Evolutionary conservation across 1,140 invertebrate genomes (phyloP), one percentile per base, ranked within the genome.

Genomic region (Cydia splendana): DNA sequence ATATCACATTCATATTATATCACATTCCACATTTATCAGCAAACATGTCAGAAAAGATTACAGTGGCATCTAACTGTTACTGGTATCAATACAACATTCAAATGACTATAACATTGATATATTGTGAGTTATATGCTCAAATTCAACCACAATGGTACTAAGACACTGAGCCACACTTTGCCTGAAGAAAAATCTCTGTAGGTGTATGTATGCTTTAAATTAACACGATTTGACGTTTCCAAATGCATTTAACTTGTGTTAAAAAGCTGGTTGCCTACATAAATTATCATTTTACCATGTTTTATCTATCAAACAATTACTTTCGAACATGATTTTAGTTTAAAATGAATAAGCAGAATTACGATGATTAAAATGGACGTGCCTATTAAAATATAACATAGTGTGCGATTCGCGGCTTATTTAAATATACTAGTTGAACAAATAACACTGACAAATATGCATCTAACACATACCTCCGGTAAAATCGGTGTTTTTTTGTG

Each of bases 321-420:
- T n/a, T 53, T 53, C n/a, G 51, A 18, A 53, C 15, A 18, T 53
- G n/a, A 53, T 6, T 53, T n/a, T 53, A 4, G 6, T 62, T 62
- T 62, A 10, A 12, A 57, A 24, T 24, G 0, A 62, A 62, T 48
- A 48, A 24, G 20, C 57, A 62, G 20, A 62, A 24, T 12, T 6
- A 57, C 7, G 7, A 10, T 6, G 7, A 24, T 24, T 9, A 67
- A 34, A 67, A 67, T 67, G 65, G 65, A 67, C 65, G 65, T 67
- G n/a, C n/a, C n/a, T n/a, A 34, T 67, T 67, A 15, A 67, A 67
- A 15, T 30, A 67, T 30, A 67, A 67, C 28, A 30, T 67, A 24
- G 57, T 24, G 9, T 62, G 57, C 9, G 20, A n/a, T 24, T 62
- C 57, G 57, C 20, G 57, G 18, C 20, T 62, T 18, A 24, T 24